Evolutionary conservation across 2,113 vertebrate species (phyloP), one percentile per base, ranked within the genome.

Genomic region (Atractosteus spatula): DNA sequence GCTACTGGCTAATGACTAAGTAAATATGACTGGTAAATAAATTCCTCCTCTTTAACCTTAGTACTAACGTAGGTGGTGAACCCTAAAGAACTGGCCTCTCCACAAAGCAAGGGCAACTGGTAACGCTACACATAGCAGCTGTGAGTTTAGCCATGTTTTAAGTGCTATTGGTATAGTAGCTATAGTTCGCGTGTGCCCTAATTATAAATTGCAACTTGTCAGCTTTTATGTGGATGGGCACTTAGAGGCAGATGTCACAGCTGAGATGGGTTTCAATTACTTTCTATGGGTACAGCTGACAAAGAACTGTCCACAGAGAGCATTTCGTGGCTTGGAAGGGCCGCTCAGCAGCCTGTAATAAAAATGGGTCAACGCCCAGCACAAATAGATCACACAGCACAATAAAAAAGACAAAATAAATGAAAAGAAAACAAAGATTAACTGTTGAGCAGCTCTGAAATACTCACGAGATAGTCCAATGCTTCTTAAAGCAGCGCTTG

Each of bases 331-430:
- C 56, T 59, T 59, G 56, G 13, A 59, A 59, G 56, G 56, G 56
- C 3, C 13, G 56, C 56, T 59, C 7, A 12, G 56, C 56, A 59
- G 8, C 3, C n/a, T 59, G 56, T 59, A 59, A 8, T 59, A 13
- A 59, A 59, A 59, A 59, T 59, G 13, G 56, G 56, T 59, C 56
- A 59, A 59, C n/a, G 3, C 56, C 56, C 56, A 59, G n/a, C 56
- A 59, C 12, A 59, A 59, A 59, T 59, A 7, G 56, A 59, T 59
- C 56, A 59, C 56, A n/a, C 56, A 13, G 3, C n/a, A 59, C 47
- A 51, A 12, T 59, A 14, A 59, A 59, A 59, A 59, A 59, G 13
- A 59, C 13, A 59, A 59, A 59, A 59, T 3, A 13, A 59, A 13
- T 12, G 13, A 59, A 59, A 59, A 59, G 13, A 59, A 8, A 59